Evolutionary conservation across 2,113 vertebrate species (phyloP).

Genomic region (Clupea harengus): DNA sequence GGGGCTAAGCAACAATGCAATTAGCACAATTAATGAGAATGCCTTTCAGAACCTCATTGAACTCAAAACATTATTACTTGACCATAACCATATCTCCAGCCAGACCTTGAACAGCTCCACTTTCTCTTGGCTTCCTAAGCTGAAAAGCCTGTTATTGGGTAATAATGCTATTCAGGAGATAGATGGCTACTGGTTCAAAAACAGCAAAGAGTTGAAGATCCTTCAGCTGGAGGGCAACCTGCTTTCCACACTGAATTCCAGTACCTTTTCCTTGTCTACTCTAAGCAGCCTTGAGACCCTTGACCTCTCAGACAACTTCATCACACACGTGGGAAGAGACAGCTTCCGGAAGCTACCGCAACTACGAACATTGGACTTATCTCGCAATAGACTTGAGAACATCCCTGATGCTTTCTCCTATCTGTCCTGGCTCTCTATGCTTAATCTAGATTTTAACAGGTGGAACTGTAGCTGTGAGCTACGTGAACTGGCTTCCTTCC

Average conservation of each 20-base stretch:
- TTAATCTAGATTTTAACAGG: constrained; percentile 73
- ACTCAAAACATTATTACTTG: constrained; percentile 69
- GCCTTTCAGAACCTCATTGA: constrained; percentile 67
- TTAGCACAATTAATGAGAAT: constrained; percentile 58
- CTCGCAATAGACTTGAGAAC: constrained; percentile 70
- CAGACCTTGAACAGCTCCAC: constrained; percentile 62
- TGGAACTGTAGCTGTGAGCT: constrained; percentile 80
- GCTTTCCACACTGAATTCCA: constrained; percentile 64
- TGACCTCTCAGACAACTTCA: constrained; percentile 78
- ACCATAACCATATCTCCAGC: constrained; percentile 72
- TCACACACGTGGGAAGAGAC: constrained; percentile 63
- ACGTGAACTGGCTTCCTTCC: constrained; percentile 63
- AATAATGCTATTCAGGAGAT: constrained; percentile 63
- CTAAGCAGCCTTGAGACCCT: constrained; percentile 70
- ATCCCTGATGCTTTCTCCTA: constrained; percentile 69
- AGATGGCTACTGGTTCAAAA: constrained; percentile 66
- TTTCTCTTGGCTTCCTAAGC: constrained; percentile 65
- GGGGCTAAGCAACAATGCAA: constrained; percentile 73
- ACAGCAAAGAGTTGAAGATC: constrained; percentile 58
- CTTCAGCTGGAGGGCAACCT: constrained; percentile 76
- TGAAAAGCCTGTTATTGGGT: constrained; percentile 69
- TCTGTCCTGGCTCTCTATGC: constrained; percentile 66
- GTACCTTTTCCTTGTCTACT: constrained; percentile 61
- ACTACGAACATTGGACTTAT: constrained; percentile 73
- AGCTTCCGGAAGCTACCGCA: constrained; percentile 65